Conservation (phyloP, 2,888 invertebrate species). For the Phymatocera aterrima region DNA sequence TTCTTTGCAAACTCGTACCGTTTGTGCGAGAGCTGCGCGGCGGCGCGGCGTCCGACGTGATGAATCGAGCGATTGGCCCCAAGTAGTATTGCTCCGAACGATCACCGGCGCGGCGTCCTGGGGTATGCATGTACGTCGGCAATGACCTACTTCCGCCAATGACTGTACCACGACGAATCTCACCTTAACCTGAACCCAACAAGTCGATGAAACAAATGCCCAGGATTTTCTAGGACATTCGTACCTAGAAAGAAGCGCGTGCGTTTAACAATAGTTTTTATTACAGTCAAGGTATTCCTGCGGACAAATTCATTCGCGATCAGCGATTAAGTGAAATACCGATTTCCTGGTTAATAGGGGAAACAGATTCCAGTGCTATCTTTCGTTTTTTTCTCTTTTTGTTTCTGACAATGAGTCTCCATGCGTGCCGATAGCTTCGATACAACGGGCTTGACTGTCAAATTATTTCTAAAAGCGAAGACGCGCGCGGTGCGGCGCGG, state of each 20-base stretch:
- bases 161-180: constrained; percentile 14
- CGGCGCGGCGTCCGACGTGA: constrained; percentile 1
- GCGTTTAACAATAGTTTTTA: neutral
- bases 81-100: neutral
- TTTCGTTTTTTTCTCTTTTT: too few relatives aligned
- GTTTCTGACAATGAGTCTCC: too few relatives aligned
- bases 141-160: constrained; percentile 33
- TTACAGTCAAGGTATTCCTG: neutral
- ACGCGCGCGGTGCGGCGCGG: too few relatives aligned
- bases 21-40: constrained; percentile 10
- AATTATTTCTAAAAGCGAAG: neutral
- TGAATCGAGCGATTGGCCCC: neutral
- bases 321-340: neutral
- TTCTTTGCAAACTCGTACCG: neutral
- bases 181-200: constrained; percentile 34
- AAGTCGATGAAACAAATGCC: constrained; percentile 22
- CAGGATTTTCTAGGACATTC: constrained; percentile 21
- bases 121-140: constrained; percentile 23
- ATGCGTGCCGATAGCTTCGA: neutral
- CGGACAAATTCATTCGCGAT: neutral
- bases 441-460: neutral
- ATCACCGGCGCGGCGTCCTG: neutral
- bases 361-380: neutral
- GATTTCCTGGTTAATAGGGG: neutral
- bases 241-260: neutral